Percentiles rank a stretch among this genome's conserved stretches.
Conservation (phyloP, 2,113 vertebrate species). For the Coptodon rendalli region DNA sequence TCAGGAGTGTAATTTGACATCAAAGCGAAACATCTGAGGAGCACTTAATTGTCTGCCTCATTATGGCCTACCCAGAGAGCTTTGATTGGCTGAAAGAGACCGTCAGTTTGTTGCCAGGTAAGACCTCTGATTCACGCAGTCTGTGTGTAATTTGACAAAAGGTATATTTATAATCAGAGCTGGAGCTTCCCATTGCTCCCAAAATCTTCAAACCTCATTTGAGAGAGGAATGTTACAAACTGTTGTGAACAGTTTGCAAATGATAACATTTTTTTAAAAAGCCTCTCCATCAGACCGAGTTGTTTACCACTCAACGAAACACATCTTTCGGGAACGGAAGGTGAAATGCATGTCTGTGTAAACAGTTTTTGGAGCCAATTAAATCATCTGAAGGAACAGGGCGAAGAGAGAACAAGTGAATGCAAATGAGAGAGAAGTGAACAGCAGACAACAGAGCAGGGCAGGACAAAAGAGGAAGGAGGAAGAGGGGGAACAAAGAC, state of each 20-base stretch:
- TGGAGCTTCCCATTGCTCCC: not conserved
- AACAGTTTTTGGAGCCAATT: constrained; percentile 26
- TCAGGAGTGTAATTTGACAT: constrained; percentile 9
- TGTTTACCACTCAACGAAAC: constrained; percentile 20
- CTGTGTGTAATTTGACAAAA: not conserved
- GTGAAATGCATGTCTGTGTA: constrained; percentile 15
- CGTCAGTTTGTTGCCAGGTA: constrained; percentile 64
- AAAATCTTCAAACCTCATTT: not conserved
- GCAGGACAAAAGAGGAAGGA: not conserved
- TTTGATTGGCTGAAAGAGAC: constrained; percentile 43
- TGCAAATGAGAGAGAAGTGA: constrained; percentile 16
- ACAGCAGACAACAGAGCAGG: not conserved
- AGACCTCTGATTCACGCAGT: constrained; percentile 19
- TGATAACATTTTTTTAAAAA: not conserved
- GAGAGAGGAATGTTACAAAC: not conserved
- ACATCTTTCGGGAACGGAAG: not conserved
- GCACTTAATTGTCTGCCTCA: not conserved
- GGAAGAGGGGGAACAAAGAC: not conserved
- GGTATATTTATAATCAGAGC: not conserved
- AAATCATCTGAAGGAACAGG: constrained; percentile 20
- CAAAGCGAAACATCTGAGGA: constrained; percentile 14
- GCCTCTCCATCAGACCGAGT: not conserved
- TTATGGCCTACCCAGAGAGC: constrained; percentile 37
- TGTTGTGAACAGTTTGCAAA: not conserved
- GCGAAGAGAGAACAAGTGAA: constrained; percentile 1